Evolutionary conservation across 30 jellyfish, hydroid and myxozoan species (phyloP).

Genomic region (Sanderia malayensis): DNA sequence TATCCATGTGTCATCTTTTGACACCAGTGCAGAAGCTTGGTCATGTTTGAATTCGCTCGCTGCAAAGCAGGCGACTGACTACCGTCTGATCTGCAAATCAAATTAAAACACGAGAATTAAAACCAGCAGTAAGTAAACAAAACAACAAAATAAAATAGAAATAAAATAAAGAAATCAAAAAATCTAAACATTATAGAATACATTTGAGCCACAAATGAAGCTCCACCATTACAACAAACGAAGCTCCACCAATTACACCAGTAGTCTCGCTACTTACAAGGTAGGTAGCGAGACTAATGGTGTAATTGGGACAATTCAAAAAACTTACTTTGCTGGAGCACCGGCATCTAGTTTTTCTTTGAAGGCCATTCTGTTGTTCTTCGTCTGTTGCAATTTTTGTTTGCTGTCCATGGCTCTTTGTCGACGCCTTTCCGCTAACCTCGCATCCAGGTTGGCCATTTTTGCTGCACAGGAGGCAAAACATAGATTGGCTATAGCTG

Average conservation of each 20-base stretch:
- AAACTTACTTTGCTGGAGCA: conserved; percentile 78
- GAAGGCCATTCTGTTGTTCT: conserved; percentile 79
- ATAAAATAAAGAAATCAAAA: too few species aligned
- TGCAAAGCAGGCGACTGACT: conserved; percentile 57
- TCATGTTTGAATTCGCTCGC: conserved; percentile 75
- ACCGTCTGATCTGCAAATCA: conserved; percentile 35
- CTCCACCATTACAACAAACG: too few species aligned
- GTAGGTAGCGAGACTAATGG: too few species aligned
- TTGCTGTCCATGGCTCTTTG: conserved; percentile 72
- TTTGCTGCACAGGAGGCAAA: conserved; percentile 59
- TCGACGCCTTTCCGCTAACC: conserved; percentile 71
- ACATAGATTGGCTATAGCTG: too few species aligned
- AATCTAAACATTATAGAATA: too few species aligned
- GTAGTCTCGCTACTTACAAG: too few species aligned
- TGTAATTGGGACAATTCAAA: too few species aligned
- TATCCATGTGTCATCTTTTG: conserved; percentile 75
- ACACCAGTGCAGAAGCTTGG: conserved; percentile 84
- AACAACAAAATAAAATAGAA: too few species aligned
- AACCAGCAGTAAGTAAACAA: too few species aligned
- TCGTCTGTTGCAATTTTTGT: conserved; percentile 41
- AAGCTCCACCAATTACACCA: too few species aligned
- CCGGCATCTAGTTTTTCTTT: conserved; percentile 82
- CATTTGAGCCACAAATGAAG: too few species aligned
- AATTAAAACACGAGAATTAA: too few species aligned
- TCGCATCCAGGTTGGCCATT: conserved; percentile 68